Evolutionary conservation across 1,140 invertebrate genomes (phyloP), one percentile per base, ranked within the genome.

Genomic region (Drosophila littoralis): DNA sequence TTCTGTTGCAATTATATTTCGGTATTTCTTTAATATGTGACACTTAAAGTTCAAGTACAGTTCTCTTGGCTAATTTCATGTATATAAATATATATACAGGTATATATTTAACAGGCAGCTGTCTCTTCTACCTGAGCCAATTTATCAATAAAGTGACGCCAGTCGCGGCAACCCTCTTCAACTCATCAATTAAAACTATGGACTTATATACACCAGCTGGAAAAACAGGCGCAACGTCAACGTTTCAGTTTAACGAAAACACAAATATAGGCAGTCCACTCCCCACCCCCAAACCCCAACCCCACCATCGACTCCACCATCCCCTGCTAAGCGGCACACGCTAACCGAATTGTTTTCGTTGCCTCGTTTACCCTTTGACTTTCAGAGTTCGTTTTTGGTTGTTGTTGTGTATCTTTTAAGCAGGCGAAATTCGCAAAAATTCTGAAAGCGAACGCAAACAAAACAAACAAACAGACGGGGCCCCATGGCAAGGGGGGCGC

Each of bases 341-440:
- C n/a, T 75, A 70, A 63, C 51, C 58, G 52, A 63, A 69, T 75
- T 75, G 63, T 70, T 69, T 68, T 74, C 42, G 64, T 51, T 73
- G 55, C 50, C 66, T 75, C 51, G 72, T 86, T 86, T 83, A 88
- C 83, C 83, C 83, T 88, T 88, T 88, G 83, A 85, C 79, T 88
- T 88, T 86, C 77, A 73, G 66, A 77, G 67, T 82, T 81, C 71
- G 79, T 86, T 78, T 28, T 73, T 74, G 54, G 59, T 10, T 66
- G 83, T 74, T 66, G 83, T 74, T 74, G 22, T 85, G 83, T 72
- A 86, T 86, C 75, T 79, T 81, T 72, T 54, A 61, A 43, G 83
- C 65, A 63, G 71, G 79, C 51, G 69, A 74, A 74, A 74, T 61
- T 74, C 65, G 50, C 46, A 67, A 57, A 89, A 88, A 88, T 83